Evolutionary conservation across 2,113 vertebrate genomes (phyloP).

Genomic region (Cochlearius cochlearius): DNA sequence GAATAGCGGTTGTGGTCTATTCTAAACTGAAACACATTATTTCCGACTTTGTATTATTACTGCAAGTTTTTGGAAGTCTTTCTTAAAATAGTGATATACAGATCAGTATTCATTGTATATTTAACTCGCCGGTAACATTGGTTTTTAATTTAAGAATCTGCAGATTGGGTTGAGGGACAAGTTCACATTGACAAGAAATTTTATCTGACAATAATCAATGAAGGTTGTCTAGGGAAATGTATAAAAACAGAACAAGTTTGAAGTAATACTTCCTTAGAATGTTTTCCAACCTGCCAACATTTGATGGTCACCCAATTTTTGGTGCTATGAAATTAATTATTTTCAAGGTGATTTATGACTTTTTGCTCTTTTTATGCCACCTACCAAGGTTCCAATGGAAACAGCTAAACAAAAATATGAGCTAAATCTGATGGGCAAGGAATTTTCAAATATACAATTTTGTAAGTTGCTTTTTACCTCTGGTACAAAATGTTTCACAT

Average conservation of each 20-base stretch:
- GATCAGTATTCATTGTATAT: not conserved
- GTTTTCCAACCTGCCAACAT: not conserved
- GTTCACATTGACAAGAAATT: not conserved
- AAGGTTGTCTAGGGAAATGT: not conserved
- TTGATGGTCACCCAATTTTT: not conserved
- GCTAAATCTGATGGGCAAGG: not conserved
- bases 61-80: not conserved
- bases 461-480: not conserved
- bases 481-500: not conserved
- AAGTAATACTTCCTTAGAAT: not conserved
- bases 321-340: not conserved
- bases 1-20: not conserved
- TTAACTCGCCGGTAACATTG: not conserved
- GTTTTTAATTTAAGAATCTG: not conserved
- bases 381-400: not conserved
- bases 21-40: not conserved
- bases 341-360: not conserved
- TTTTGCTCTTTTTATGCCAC: not conserved
- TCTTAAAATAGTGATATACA: not conserved
- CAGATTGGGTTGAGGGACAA: not conserved
- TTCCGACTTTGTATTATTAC: not conserved
- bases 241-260: not conserved
- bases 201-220: not conserved
- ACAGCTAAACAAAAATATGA: not conserved
- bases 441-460: not conserved